Base-by-base conservation (phyloP, 2,113 vertebrate species). In the Synchiropus splendidus region DNA sequence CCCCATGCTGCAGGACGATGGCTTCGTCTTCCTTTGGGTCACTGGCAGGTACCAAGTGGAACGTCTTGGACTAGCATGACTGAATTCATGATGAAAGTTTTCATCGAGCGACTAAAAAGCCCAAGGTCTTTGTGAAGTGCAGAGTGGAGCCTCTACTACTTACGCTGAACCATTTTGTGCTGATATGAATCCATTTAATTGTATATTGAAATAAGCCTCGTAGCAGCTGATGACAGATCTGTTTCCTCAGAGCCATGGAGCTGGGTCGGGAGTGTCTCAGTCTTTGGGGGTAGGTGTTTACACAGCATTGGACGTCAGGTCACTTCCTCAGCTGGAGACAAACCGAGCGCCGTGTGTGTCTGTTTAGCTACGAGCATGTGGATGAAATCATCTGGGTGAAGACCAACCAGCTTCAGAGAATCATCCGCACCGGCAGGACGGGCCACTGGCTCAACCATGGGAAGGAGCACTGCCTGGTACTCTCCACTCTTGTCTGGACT, bases 331-430 rank as follows among this genome's bases (percentile, higher is more conserved):
- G n/a, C n/a, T n/a, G n/a, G n/a, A n/a, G n/a, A n/a, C n/a, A n/a
- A n/a, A n/a, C n/a, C n/a, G n/a, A n/a, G n/a, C n/a, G n/a, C n/a
- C 5, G 2, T 12, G 14, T 12, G 3, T 16, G 5, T 42, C 3
- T 10, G 9, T 31, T n/a, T 50, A 86, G 92, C 33, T 94, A 95
- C 4, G 91, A 95, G 35, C 86, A 89, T 2, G 87, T 92, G 1
- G 92, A 95, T 65, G 92, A 95, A 73, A 92, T 95, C 46, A 95
- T 95, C 47, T 95, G 90, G 92, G 91, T 95, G 61, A 95, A 95
- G 81, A 95, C 92, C 31, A 94, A 95, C 71, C 92, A 94, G 58
- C 83, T 95, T 31, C 92, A 95, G 67, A 86, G 90, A 43, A 95
- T 95, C 67, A 94, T 95, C 62, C 86, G 92, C 21, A 94, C 90